These are phyloP conservation scores for Horisme vitalbata DNA, from an alignment of 2,888 invertebrate genomes.

Conservation along the genomic window DNA sequence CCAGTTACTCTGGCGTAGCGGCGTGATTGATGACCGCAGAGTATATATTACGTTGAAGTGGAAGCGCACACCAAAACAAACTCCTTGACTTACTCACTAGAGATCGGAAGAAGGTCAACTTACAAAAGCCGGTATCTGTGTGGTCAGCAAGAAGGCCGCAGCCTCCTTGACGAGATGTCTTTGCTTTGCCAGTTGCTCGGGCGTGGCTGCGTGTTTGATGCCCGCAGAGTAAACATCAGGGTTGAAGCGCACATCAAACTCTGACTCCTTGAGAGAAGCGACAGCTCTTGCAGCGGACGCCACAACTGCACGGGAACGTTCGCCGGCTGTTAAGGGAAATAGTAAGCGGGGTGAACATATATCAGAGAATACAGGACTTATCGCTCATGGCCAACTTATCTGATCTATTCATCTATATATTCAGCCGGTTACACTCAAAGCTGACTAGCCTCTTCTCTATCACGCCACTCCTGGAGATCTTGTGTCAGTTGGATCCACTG, in stretches of 20 bases:
- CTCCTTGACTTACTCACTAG: neutral
- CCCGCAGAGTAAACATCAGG: slow-evolving; percentile 98
- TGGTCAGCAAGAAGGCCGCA: slow-evolving; percentile 95
- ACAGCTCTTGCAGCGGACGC: slow-evolving; percentile 95
- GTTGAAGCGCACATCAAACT: slow-evolving; percentile 98
- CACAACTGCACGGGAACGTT: slow-evolving; percentile 93
- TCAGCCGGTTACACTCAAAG: too few species aligned
- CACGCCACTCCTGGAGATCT: too few species aligned
- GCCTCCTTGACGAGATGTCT: slow-evolving; percentile 96
- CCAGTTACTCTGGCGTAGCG: slow-evolving; percentile 85
- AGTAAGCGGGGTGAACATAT: neutral
- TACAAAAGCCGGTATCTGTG: slow-evolving; percentile 97
- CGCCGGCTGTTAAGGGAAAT: slow-evolving; percentile 78
- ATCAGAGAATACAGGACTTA: too few species aligned
- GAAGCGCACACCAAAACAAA: slow-evolving; percentile 98
- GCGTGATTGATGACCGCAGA: slow-evolving; percentile 96
- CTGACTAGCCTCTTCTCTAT: too few species aligned
- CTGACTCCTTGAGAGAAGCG: slow-evolving; percentile 96
- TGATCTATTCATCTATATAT: too few species aligned
- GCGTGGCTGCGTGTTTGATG: slow-evolving; percentile 90
- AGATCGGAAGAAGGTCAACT: slow-evolving; percentile 55
- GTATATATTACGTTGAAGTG: slow-evolving; percentile 99
- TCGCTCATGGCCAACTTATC: too few species aligned
- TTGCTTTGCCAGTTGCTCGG: slow-evolving; percentile 89
- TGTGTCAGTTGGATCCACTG: too few species aligned